Conservation (phyloP, 1,140 invertebrate genomes). For the Drosophila sturtevanti region DNA sequence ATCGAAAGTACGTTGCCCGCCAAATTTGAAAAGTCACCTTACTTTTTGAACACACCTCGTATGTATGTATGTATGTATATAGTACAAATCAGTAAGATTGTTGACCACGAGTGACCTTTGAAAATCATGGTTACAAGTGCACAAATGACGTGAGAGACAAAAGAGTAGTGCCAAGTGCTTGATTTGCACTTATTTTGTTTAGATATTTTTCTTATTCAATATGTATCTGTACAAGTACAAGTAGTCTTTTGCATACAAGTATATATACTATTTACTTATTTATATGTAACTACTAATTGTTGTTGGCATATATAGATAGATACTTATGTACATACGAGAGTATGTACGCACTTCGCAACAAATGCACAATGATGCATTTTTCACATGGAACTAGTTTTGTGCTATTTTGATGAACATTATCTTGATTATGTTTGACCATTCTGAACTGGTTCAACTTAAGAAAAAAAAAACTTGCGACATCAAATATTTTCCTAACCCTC, state of each 20-base stretch:
- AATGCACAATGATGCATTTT: conserved; percentile 5
- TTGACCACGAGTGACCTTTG: conserved; percentile 7
- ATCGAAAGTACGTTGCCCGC: too few relatives aligned
- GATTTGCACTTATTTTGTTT: background rate
- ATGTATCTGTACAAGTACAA: background rate
- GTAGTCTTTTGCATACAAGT: background rate
- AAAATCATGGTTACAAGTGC: background rate
- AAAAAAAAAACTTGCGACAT: conserved; percentile 21
- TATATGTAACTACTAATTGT: background rate
- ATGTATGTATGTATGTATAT: too few relatives aligned
- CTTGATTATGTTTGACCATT: conserved; percentile 29
- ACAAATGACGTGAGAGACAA: background rate
- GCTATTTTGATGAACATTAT: conserved; percentile 16
- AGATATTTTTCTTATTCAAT: background rate
- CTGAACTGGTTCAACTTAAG: conserved; percentile 36
- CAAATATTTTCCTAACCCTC: conserved; percentile 35
- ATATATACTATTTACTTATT: too few relatives aligned
- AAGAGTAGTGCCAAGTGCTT: background rate
- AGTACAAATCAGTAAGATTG: background rate
- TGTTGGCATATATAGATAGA: too few relatives aligned
- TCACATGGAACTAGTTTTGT: conserved; percentile 34
- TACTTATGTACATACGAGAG: too few relatives aligned
- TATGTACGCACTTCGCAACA: background rate
- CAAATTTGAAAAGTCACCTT: too few relatives aligned
- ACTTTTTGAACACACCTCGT: too few relatives aligned